Conservation (phyloP, 92 coral and sea anemone genomes). For the Phenganax stokvisi region DNA sequence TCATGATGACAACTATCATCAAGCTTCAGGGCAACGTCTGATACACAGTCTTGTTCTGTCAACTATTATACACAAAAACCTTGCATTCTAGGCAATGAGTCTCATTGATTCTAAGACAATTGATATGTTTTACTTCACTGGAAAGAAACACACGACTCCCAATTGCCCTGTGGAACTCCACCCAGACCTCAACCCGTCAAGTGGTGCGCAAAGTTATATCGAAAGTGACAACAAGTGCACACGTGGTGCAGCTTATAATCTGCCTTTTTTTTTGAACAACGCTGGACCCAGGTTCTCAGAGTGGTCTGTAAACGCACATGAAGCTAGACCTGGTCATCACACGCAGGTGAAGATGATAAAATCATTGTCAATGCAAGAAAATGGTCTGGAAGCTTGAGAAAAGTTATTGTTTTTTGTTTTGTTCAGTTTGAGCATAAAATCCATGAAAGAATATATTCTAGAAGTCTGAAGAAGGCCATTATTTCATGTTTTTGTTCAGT, state of each 20-base stretch:
- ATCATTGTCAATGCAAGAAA: too few relatives aligned
- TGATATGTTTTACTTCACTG: conserved; percentile 82
- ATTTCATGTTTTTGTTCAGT: too few relatives aligned
- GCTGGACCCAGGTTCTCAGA: conserved; percentile 82
- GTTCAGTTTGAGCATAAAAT: too few relatives aligned
- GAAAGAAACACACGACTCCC: conserved; percentile 77
- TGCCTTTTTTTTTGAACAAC: conserved; percentile 78
- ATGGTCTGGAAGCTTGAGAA: too few relatives aligned
- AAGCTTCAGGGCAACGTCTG: too few relatives aligned
- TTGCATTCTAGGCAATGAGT: conserved; percentile 73
- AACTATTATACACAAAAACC: too few relatives aligned
- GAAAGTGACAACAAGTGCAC: conserved; percentile 52
- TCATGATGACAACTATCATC: too few relatives aligned
- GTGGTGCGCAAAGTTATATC: conserved; percentile 75
- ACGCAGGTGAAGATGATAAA: conserved; percentile 58
- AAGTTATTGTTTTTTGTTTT: too few relatives aligned
- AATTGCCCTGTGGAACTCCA: conserved; percentile 73
- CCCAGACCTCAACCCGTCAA: conserved; percentile 77
- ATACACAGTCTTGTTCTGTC: too few relatives aligned
- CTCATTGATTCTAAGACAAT: conserved; percentile 72
- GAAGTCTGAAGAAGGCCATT: too few relatives aligned
- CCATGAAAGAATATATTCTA: too few relatives aligned
- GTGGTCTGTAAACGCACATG: conserved; percentile 87
- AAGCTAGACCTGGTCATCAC: conserved; percentile 91
- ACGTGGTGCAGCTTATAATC: conserved; percentile 56